Evolutionary conservation across 35 echinoderm and acorn worm genomes (phyloP).

Genomic region (Hemicentrotus pulcherrimus): DNA sequence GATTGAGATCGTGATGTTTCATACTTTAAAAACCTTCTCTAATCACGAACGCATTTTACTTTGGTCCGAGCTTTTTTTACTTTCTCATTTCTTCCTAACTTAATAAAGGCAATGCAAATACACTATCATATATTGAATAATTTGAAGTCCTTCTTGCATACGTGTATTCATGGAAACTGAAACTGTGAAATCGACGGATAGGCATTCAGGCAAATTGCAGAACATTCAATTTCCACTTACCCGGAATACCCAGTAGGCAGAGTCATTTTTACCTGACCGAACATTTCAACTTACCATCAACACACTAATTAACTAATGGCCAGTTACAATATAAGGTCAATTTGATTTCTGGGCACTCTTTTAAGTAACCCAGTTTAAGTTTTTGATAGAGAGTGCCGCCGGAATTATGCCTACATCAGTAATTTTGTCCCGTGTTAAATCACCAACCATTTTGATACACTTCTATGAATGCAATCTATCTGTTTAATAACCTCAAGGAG

Average conservation of each 20-base stretch:
- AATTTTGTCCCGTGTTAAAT: not conserved
- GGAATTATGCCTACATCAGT: not conserved
- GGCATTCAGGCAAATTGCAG: not conserved
- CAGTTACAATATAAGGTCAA: not conserved
- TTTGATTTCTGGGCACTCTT: not conserved
- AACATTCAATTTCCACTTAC: not conserved
- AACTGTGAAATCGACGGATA: not conserved
- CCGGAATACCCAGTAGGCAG: not conserved
- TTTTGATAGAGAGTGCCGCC: not conserved
- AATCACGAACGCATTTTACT: too few relatives aligned
- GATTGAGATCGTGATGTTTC: too few relatives aligned
- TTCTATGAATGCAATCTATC: not conserved
- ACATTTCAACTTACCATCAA: not conserved
- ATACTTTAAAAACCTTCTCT: too few relatives aligned
- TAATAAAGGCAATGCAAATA: too few relatives aligned
- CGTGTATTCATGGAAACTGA: not conserved
- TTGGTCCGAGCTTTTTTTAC: too few relatives aligned
- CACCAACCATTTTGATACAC: not conserved
- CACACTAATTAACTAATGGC: not conserved
- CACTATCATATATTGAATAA: too few relatives aligned
- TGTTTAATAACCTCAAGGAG: too few relatives aligned
- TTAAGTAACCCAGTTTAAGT: not conserved
- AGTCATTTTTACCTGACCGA: not conserved
- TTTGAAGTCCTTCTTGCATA: not conserved
- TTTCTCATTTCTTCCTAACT: too few relatives aligned